Evolutionary conservation across 2,888 invertebrate genomes (phyloP).

Genomic region (Camponotus fellah): DNA sequence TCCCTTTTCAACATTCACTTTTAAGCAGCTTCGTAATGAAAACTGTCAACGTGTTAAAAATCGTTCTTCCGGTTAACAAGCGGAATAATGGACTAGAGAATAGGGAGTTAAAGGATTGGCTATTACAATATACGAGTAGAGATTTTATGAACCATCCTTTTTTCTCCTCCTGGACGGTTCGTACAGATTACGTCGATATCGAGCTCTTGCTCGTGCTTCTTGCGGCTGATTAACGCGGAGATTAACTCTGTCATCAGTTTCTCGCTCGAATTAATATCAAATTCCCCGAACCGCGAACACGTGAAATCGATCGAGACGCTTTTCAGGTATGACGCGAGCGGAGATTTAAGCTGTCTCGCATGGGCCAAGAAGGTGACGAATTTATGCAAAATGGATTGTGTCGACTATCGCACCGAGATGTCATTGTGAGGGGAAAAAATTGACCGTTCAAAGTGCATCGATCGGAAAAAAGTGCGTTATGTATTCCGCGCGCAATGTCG

Average conservation of each 20-base stretch:
- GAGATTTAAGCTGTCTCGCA: constrained; percentile 18
- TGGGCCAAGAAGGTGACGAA: constrained; percentile 25
- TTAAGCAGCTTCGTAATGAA: background rate
- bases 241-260: constrained; percentile 70
- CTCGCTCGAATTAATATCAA: constrained; percentile 72
- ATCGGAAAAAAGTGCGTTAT: background rate
- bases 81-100: background rate
- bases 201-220: constrained; percentile 42
- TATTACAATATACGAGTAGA: constrained; percentile 46
- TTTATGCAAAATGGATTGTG: constrained; percentile 48
- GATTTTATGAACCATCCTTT: constrained; percentile 39
- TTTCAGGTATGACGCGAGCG: constrained; percentile 29
- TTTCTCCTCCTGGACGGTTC: background rate
- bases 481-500: constrained; percentile 4
- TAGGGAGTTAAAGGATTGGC: background rate
- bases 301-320: constrained; percentile 58
- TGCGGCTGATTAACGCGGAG: constrained; percentile 73
- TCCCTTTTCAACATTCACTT: background rate
- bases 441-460: background rate
- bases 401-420: background rate
- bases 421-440: background rate
- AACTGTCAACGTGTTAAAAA: background rate
- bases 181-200: constrained; percentile 58
- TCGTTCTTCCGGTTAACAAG: background rate
- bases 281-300: constrained; percentile 57